Percentiles rank a stretch among this genome's conserved stretches.
Evolutionary conservation across 2,888 invertebrate species (phyloP).

Genomic region (Tetragonula carbonaria): DNA sequence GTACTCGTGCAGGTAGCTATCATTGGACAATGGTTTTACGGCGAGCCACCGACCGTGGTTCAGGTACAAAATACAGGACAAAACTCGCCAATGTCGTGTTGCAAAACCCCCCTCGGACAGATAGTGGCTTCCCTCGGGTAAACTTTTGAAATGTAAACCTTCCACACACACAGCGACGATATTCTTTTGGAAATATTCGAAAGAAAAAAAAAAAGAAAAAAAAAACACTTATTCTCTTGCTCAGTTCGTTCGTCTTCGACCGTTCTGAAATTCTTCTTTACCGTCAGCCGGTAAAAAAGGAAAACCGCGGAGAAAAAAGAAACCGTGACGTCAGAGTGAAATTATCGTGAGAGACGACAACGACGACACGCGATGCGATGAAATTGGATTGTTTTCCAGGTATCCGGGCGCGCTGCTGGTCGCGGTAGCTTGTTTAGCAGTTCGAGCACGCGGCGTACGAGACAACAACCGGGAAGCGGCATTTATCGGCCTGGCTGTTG

Average conservation of each 20-base stretch:
- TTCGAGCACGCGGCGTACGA: constrained; percentile 94
- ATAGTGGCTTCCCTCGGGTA: constrained; percentile 82
- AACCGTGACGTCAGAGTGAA: too few relatives aligned
- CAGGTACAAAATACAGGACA: constrained; percentile 71
- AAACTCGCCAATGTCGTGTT: constrained; percentile 69
- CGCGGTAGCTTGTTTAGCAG: constrained; percentile 93
- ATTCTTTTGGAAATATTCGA: neutral
- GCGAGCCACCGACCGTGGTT: constrained; percentile 88
- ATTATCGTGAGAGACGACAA: too few relatives aligned
- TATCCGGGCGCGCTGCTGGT: constrained; percentile 93
- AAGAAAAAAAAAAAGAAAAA: rapidly evolving
- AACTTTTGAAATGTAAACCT: constrained; percentile 59
- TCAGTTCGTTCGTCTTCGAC: too few relatives aligned
- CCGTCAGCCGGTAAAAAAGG: too few relatives aligned
- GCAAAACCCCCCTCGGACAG: constrained; percentile 81
- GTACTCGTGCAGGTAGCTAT: constrained; percentile 95
- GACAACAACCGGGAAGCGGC: constrained; percentile 97
- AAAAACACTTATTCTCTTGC: too few relatives aligned
- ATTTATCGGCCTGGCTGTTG: constrained; percentile 95
- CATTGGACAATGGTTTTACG: constrained; percentile 93
- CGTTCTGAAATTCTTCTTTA: too few relatives aligned
- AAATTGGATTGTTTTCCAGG: constrained; percentile 61
- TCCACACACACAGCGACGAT: constrained; percentile 30
- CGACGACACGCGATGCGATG: too few relatives aligned
- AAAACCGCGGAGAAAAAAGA: too few relatives aligned